Conservation (phyloP, 1,140 invertebrate genomes). For the Atta colombica region DNA sequence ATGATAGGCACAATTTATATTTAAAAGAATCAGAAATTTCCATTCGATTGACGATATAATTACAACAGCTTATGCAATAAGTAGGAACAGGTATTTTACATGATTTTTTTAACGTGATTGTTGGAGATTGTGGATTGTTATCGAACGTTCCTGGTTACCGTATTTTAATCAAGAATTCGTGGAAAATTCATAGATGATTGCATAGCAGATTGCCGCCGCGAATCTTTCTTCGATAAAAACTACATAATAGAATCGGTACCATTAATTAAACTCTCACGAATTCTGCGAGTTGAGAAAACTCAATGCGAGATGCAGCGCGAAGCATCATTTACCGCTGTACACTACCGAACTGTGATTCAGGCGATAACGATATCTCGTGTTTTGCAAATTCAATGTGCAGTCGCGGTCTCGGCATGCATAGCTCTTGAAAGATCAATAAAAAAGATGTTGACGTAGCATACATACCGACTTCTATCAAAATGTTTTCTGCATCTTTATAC, state of each 20-base stretch:
- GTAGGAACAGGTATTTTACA: conserved; percentile 25
- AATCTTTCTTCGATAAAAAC: conserved; percentile 4
- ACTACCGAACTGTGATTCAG: conserved; percentile 19
- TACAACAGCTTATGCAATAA: conserved; percentile 23
- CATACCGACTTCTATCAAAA: background rate
- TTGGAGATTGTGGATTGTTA: conserved; percentile 24
- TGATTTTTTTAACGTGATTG: conserved; percentile 11
- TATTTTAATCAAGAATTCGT: conserved; percentile 9
- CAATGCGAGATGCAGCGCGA: background rate
- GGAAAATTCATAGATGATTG: conserved; percentile 17
- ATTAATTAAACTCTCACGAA: background rate
- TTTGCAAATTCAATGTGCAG: conserved; percentile 70
- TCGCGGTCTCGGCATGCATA: conserved; percentile 1
- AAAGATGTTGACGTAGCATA: background rate
- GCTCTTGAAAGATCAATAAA: conserved; percentile 47
- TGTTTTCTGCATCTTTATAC: background rate
- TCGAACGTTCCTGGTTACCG: conserved; percentile 20
- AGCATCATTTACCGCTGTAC: conserved; percentile 40
- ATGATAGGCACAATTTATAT: conserved; percentile 29
- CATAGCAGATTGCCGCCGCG: background rate
- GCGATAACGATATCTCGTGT: conserved; percentile 77
- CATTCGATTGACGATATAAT: conserved; percentile 37
- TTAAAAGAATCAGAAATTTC: conserved; percentile 51
- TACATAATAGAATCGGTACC: conserved; percentile 20
- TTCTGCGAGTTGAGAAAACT: conserved; percentile 31